Evolutionary conservation across 2,113 vertebrate genomes (phyloP).

Genomic region (Nettapus auritus): DNA sequence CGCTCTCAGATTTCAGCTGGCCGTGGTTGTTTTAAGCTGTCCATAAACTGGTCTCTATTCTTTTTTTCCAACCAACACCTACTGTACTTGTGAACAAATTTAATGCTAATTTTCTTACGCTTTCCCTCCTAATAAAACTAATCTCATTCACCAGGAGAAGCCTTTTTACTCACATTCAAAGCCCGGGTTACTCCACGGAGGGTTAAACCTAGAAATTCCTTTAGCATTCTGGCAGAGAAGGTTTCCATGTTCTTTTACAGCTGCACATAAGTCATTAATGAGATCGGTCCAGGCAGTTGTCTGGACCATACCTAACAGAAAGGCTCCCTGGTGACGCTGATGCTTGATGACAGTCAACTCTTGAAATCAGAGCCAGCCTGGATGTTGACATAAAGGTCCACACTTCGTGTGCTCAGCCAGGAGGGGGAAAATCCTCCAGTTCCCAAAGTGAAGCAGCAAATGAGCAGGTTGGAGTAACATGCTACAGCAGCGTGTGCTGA

Average conservation of each 20-base stretch:
- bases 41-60: neutral
- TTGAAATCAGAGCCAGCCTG: conserved; percentile 40
- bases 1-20: neutral
- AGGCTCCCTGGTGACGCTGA: conserved; percentile 32
- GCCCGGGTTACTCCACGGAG: neutral
- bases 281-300: neutral
- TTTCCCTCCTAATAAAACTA: conserved; percentile 20
- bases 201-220: conserved; percentile 50
- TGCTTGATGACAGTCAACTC: conserved; percentile 58
- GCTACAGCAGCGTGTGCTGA: neutral
- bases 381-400: conserved; percentile 30
- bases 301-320: conserved; percentile 47
- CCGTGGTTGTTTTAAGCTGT: neutral
- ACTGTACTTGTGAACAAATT: neutral
- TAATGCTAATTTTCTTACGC: neutral
- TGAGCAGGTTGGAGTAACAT: neutral
- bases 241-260: conserved; percentile 50
- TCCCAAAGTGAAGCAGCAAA: neutral
- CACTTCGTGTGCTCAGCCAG: neutral
- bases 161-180: conserved; percentile 14
- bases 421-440: neutral
- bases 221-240: conserved; percentile 21
- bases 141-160: neutral
- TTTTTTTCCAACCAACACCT: conserved; percentile 15
- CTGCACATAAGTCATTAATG: conserved; percentile 43